A percentile compares a stretch with the other conserved stretches of the same genome.
Evolutionary conservation across 2,797 vertebrate genomes (phyloP).

Genomic region (Sardinella longiceps): DNA sequence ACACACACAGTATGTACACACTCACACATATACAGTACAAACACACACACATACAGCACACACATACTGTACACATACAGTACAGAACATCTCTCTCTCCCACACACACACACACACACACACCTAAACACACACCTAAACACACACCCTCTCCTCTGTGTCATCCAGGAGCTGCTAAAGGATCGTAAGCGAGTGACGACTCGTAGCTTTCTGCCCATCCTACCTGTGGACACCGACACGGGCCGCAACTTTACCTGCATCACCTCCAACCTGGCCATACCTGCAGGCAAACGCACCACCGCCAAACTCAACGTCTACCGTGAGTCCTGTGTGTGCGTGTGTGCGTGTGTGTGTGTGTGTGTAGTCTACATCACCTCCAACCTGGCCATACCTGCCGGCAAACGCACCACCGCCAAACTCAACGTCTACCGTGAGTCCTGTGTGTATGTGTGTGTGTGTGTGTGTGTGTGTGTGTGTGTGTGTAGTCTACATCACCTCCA

Average conservation of each 20-base stretch:
- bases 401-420: constrained; percentile 86
- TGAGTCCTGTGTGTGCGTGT: constrained; percentile 63
- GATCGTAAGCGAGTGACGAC: constrained; percentile 93
- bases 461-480: constrained; percentile 1
- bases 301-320: constrained; percentile 92
- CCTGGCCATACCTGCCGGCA: constrained; percentile 76
- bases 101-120: neutral
- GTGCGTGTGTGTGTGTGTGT: constrained; percentile 19
- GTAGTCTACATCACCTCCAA: constrained; percentile 80
- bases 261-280: constrained; percentile 82
- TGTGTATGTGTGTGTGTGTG: neutral
- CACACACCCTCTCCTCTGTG: neutral
- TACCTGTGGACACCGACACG: constrained; percentile 86
- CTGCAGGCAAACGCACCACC: constrained; percentile 82
- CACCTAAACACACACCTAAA: neutral
- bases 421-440: constrained; percentile 73
- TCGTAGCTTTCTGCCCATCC: constrained; percentile 84
- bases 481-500: neutral
- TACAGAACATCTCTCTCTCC: neutral
- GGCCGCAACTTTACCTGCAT: constrained; percentile 88
- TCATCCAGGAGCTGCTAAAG: constrained; percentile 80
- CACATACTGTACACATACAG: neutral
- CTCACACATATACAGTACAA: neutral
- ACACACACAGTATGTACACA: neutral
- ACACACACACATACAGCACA: neutral